Evolutionary conservation across 2,888 invertebrate species (phyloP), one percentile per base, ranked within the genome.

Genomic region (Peribatodes rhomboidaria): DNA sequence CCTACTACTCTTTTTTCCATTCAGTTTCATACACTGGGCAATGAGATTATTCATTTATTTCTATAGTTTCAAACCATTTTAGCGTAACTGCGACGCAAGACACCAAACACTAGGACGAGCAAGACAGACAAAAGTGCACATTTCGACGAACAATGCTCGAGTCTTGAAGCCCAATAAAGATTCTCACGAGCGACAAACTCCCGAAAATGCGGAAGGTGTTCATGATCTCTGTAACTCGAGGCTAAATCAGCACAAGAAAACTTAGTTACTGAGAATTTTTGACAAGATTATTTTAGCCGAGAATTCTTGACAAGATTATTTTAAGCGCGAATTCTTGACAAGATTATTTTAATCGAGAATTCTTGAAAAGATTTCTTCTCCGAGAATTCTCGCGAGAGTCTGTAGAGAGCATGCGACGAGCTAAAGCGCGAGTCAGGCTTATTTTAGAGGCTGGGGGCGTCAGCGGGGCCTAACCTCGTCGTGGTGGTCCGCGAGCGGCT

Each of bases 401-500:
- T 10, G 11, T 4, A 35, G 35, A 14, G 35, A 18, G 35, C 50
- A 54, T 54, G 60, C 46, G 37, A 9, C 11, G 35, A 33, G 18
- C 35, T 20, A 50, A 18, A 52, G 22, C 42, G 22, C 7, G 37
- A 44, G 44, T 35, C n/a, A 49, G 49, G 41, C n/a, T 27, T n/a
- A 22, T 3, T 11, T 14, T 42, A 4, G 11, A 39, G 56, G 14
- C 14, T 39, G 37, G 31, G 33, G 58, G 44, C n/a, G 56, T 59
- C 46, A n/a, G 35, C 60, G 33, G 44, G 69, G 52, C 79, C 86
- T 90, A 94, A 95, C 95, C 94, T 97, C 97, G 79, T 97, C 97
- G 80, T 95, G 95, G 78, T 96, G 96, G 81, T 96, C 96, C 69
- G 94, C 94, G 86, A 95, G 95, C n/a, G 46, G 46, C 72, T 94